Percentiles rank a stretch among this genome's conserved stretches.
Evolutionary conservation across 2,888 invertebrate genomes (phyloP).

Genomic region (Anodontia alba): DNA sequence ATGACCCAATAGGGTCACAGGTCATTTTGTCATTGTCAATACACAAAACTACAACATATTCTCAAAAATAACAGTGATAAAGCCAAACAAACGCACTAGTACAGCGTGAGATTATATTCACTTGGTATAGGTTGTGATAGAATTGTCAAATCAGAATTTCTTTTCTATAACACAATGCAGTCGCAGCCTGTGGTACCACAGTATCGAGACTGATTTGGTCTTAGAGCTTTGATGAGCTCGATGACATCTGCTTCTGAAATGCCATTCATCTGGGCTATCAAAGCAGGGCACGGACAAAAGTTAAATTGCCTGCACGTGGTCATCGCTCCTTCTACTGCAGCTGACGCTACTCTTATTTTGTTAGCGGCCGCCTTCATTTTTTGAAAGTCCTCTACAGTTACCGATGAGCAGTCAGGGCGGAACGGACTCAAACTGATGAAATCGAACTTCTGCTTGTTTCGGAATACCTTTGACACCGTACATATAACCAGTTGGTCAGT

Average conservation of each 20-base stretch:
- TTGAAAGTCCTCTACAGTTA: neutral
- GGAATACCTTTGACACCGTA: neutral
- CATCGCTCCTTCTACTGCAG: neutral
- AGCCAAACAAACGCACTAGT: too few relatives aligned
- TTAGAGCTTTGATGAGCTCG: neutral
- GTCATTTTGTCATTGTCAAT: too few relatives aligned
- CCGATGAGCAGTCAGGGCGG: neutral
- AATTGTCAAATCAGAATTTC: too few relatives aligned
- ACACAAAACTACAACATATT: too few relatives aligned
- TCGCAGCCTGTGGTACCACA: neutral
- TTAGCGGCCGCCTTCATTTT: neutral
- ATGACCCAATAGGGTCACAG: too few relatives aligned
- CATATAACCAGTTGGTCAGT: neutral
- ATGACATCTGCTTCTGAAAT: neutral
- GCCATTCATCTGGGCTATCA: neutral
- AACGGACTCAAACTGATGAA: neutral
- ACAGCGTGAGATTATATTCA: too few relatives aligned
- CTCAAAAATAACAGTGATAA: too few relatives aligned
- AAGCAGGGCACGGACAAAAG: neutral
- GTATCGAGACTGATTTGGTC: neutral
- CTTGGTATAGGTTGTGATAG: too few relatives aligned
- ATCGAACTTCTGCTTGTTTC: neutral
- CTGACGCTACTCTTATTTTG: neutral
- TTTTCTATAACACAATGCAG: neutral
- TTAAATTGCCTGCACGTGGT: neutral